phyloP scores from a whole-genome alignment of 2,113 vertebrate genomes.

The Oncorhynchus masou region DNA sequence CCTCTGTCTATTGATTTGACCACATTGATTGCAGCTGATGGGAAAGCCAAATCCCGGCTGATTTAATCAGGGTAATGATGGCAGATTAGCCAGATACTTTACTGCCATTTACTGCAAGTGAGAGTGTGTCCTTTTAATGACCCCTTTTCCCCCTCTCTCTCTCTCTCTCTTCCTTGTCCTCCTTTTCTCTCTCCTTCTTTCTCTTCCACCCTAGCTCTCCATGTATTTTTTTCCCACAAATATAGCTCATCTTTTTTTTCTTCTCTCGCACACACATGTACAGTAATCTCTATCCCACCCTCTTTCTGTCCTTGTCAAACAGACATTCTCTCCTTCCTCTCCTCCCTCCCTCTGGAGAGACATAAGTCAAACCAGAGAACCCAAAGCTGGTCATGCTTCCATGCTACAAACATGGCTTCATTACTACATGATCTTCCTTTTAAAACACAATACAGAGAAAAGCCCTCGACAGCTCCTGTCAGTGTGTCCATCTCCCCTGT shows the following conservation, averaged over 20 bases:
- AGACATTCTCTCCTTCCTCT: slow-evolving; percentile 1
- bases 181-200: slow-evolving; percentile 33
- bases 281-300: slow-evolving; percentile 1
- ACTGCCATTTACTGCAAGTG: slow-evolving; percentile 67
- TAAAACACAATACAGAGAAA: slow-evolving; percentile 22
- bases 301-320: slow-evolving; percentile 19
- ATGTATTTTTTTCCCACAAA: slow-evolving; percentile 40
- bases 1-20: slow-evolving; percentile 77
- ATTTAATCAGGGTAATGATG: slow-evolving; percentile 82
- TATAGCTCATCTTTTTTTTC: slow-evolving; percentile 33
- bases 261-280: slow-evolving; percentile 33
- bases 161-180: slow-evolving; percentile 12
- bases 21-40: slow-evolving; percentile 77
- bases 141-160: slow-evolving; percentile 39
- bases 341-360: slow-evolving; percentile 2
- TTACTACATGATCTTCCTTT: slow-evolving; percentile 25
- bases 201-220: slow-evolving; percentile 18
- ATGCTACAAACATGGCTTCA: slow-evolving; percentile 21
- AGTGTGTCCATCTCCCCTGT: slow-evolving; percentile 28
- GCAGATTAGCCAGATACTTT: slow-evolving; percentile 79
- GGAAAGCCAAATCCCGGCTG: slow-evolving; percentile 75
- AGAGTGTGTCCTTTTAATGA: slow-evolving; percentile 75
- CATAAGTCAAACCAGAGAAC: slow-evolving; percentile 40
- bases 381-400: background rate
- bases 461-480: slow-evolving; percentile 49